A percentile compares a stretch with the other conserved stretches of the same genome.
Evolutionary conservation across 2,113 vertebrate species (phyloP).

Genomic region (Brachypodius melanocephalos): DNA sequence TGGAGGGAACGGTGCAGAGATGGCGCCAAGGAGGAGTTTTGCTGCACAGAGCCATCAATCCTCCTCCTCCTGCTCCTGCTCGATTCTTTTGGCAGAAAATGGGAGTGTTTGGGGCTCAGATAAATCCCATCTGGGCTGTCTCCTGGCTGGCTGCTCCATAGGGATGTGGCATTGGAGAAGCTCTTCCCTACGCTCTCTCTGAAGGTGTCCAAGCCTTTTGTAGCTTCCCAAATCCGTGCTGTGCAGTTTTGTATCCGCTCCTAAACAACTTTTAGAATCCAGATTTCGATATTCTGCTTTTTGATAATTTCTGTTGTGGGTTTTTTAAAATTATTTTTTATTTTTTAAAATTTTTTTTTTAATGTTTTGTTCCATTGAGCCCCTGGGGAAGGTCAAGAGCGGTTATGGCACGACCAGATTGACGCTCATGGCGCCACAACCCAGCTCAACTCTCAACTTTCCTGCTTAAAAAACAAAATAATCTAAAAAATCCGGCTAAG

Average conservation of each 20-base stretch:
- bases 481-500: neutral
- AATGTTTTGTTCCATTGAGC: neutral
- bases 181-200: neutral
- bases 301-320: neutral
- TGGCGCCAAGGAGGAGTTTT: neutral
- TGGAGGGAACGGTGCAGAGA: neutral
- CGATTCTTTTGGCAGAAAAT: neutral
- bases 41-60: neutral
- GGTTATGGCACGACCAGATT: rapidly evolving
- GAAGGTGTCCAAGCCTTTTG: neutral
- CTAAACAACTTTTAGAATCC: neutral
- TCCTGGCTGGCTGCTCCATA: neutral
- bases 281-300: neutral
- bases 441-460: neutral
- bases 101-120: neutral
- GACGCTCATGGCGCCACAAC: neutral
- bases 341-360: too few species aligned
- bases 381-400: neutral
- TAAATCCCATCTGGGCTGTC: neutral
- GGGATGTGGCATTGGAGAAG: neutral
- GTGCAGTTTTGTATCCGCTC: neutral
- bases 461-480: neutral
- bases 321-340: too few species aligned
- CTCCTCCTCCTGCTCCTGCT: neutral
- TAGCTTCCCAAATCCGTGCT: neutral